Percentiles rank a stretch among this genome's conserved stretches.
phyloP scores from a whole-genome alignment of 1,140 invertebrate genomes.

The Hylyphantes graminicola region DNA sequence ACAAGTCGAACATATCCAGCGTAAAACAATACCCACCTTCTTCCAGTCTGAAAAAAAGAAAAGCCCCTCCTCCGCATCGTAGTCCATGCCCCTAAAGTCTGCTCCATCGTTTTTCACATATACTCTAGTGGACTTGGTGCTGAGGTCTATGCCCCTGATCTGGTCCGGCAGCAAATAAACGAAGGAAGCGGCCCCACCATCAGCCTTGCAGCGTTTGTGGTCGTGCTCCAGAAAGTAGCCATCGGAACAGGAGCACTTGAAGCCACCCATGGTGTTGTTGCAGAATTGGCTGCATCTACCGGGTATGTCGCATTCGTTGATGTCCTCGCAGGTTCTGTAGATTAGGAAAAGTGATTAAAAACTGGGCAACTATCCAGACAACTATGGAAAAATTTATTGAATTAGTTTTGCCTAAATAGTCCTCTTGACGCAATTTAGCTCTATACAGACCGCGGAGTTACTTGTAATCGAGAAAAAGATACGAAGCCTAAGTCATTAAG shows the following conservation, averaged over 20 bases:
- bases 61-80: conserved; percentile 15
- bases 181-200: conserved; percentile 49
- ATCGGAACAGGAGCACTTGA: conserved; percentile 88
- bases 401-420: too few relatives aligned
- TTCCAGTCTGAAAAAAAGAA: conserved; percentile 46
- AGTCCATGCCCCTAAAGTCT: conserved; percentile 53
- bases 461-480: too few relatives aligned
- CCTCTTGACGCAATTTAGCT: too few relatives aligned
- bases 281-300: conserved; percentile 93
- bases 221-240: conserved; percentile 86
- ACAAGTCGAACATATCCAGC: too few relatives aligned
- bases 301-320: conserved; percentile 86
- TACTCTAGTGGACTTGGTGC: background rate
- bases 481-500: too few relatives aligned
- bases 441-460: too few relatives aligned
- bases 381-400: too few relatives aligned
- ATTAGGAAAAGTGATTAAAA: too few relatives aligned
- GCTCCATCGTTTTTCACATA: background rate
- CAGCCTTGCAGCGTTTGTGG: conserved; percentile 82
- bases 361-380: too few relatives aligned
- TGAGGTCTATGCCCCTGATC: conserved; percentile 50
- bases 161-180: conserved; percentile 55
- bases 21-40: conserved; percentile 20
- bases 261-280: conserved; percentile 88
- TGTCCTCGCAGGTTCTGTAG: conserved; percentile 73